These are phyloP conservation scores for Brassicogethes aeneus DNA, from an alignment of 2,888 invertebrate species.

Conservation along the genomic window DNA sequence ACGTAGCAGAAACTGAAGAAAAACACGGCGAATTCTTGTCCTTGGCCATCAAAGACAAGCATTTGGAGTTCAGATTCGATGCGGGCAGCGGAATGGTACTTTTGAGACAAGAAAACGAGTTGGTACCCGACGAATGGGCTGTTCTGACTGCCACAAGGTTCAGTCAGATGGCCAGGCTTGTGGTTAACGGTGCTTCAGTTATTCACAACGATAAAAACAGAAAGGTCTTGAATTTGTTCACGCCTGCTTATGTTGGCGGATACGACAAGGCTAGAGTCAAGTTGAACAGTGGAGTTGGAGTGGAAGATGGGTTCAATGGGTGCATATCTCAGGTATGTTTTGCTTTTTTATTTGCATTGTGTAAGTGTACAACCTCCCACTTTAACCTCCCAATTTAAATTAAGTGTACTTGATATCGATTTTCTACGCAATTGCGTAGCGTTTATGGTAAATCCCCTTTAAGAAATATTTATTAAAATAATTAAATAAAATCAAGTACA, in stretches of 20 bases:
- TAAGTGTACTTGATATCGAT: too few species aligned
- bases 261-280: constrained; percentile 60
- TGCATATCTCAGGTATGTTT: constrained; percentile 84
- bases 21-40: constrained; percentile 84
- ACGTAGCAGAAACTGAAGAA: constrained; percentile 73
- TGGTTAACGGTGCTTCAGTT: constrained; percentile 59
- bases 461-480: too few species aligned
- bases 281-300: constrained; percentile 64
- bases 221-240: constrained; percentile 61
- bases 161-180: constrained; percentile 59
- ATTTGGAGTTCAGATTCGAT: constrained; percentile 78
- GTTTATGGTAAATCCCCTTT: too few species aligned
- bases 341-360: too few species aligned
- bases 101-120: constrained; percentile 51
- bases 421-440: too few species aligned
- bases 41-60: constrained; percentile 66
- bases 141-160: constrained; percentile 63
- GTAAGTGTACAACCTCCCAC: too few species aligned
- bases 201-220: constrained; percentile 53
- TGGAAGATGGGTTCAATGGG: constrained; percentile 72
- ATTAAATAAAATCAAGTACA: too few species aligned
- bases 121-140: constrained; percentile 73
- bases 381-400: too few species aligned
- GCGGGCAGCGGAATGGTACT: constrained; percentile 58
- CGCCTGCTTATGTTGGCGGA: constrained; percentile 84